A percentile compares a stretch with the other conserved stretches of the same genome.
phyloP scores from a whole-genome alignment of 2,113 vertebrate species.

The Triplophysa rosa region DNA sequence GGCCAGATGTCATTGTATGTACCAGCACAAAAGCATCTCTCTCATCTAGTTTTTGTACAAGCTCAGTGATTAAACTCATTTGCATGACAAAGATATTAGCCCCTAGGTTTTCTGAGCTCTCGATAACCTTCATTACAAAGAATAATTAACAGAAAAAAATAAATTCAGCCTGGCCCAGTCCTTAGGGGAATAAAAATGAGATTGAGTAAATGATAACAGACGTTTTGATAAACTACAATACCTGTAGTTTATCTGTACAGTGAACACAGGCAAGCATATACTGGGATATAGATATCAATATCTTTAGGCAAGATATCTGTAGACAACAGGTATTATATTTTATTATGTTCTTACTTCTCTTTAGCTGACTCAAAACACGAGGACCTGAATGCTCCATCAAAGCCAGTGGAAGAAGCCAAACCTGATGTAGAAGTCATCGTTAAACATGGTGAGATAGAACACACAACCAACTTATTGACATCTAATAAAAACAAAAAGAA shows the following conservation, averaged over 20 bases:
- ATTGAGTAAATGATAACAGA: too few relatives aligned
- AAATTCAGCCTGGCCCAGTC: background rate
- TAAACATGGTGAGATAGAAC: slow-evolving; percentile 2
- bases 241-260: too few relatives aligned
- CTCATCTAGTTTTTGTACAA: slow-evolving; percentile 16
- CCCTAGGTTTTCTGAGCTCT: background rate
- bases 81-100: background rate
- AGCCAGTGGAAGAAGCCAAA: slow-evolving; percentile 6
- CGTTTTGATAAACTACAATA: too few relatives aligned
- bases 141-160: background rate
- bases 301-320: too few relatives aligned
- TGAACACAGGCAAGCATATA: too few relatives aligned
- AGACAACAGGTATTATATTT: too few relatives aligned
- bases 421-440: background rate
- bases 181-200: too few relatives aligned
- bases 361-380: slow-evolving; percentile 8
- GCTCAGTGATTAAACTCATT: slow-evolving; percentile 7
- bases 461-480: background rate
- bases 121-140: background rate
- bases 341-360: background rate
- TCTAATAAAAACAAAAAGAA: too few relatives aligned
- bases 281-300: too few relatives aligned
- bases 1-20: slow-evolving; percentile 76
- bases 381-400: background rate
- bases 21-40: slow-evolving; percentile 42